Evolutionary conservation across 1,140 invertebrate genomes (phyloP).

Genomic region (Orchestia grillus): DNA sequence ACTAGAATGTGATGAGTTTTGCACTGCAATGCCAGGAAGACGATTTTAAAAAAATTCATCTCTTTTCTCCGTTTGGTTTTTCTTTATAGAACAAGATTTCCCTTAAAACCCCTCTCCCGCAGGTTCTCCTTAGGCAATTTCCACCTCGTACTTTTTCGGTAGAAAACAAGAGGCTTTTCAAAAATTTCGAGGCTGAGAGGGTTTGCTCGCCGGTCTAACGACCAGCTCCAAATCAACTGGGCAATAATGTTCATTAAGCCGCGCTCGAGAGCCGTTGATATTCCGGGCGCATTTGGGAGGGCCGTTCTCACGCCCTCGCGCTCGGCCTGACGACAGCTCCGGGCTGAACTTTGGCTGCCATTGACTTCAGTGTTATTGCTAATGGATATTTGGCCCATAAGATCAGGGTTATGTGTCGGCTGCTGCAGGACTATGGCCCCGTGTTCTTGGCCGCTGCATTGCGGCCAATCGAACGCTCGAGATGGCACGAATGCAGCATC

Average conservation of each 20-base stretch:
- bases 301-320: not conserved
- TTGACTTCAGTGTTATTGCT: constrained; percentile 44
- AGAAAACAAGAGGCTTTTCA: not conserved
- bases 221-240: not conserved
- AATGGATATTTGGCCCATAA: constrained; percentile 47
- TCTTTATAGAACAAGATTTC: not conserved
- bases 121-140: not conserved
- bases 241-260: not conserved
- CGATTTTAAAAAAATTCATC: not conserved
- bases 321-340: constrained; percentile 2
- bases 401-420: constrained; percentile 17
- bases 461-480: constrained; percentile 21
- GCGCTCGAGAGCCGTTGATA: constrained; percentile 32
- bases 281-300: not conserved
- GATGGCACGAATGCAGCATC: constrained; percentile 1
- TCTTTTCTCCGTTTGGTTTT: not conserved
- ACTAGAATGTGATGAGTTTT: not conserved
- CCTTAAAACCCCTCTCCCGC: not conserved
- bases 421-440: not conserved
- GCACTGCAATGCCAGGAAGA: not conserved
- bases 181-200: not conserved
- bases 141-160: not conserved
- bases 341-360: constrained; percentile 32
- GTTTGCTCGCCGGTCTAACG: not conserved
- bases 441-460: not conserved